A percentile compares a stretch with the other conserved stretches of the same genome.
Conservation (phyloP, 2,113 vertebrate genomes). For the Plotosus lineatus region DNA sequence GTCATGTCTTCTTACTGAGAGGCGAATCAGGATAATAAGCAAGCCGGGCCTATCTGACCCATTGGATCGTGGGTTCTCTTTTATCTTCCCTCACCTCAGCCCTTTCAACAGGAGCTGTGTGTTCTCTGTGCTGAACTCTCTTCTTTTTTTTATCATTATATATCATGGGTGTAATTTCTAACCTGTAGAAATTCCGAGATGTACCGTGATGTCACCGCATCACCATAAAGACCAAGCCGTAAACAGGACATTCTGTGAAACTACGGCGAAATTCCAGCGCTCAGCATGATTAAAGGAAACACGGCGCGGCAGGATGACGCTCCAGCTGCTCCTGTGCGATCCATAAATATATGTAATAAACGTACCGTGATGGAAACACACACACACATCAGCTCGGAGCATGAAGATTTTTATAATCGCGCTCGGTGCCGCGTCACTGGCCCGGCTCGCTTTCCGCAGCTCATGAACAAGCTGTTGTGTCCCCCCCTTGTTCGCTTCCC, state of each 20-base stretch:
- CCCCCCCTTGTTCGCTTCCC: conserved; percentile 11
- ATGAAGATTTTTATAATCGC: conserved; percentile 79
- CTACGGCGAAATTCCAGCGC: conserved; percentile 16
- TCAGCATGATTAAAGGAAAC: conserved; percentile 38
- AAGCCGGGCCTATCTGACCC: conserved; percentile 51
- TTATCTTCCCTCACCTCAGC: neutral
- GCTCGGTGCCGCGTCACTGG: conserved; percentile 65
- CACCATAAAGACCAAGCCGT: conserved; percentile 26
- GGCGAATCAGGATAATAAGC: conserved; percentile 79
- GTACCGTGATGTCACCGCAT: conserved; percentile 20
- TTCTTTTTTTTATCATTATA: neutral
- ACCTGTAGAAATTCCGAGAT: neutral
- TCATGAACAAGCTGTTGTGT: neutral
- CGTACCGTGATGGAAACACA: conserved; percentile 55
- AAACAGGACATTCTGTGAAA: conserved; percentile 30
- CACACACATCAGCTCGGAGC: conserved; percentile 68
- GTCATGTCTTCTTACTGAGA: conserved; percentile 63
- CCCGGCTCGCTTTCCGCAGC: conserved; percentile 43
- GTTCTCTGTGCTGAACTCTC: conserved; percentile 41
- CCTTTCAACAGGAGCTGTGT: neutral
- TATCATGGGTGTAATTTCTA: neutral
- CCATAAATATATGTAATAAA: conserved; percentile 71
- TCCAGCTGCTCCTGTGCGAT: conserved; percentile 55
- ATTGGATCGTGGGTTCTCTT: too few species aligned
- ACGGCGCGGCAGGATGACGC: conserved; percentile 1